These are phyloP conservation scores for Orientallactaga bullata DNA, from an alignment of 2,113 vertebrate genomes.

Conservation along the genomic window DNA sequence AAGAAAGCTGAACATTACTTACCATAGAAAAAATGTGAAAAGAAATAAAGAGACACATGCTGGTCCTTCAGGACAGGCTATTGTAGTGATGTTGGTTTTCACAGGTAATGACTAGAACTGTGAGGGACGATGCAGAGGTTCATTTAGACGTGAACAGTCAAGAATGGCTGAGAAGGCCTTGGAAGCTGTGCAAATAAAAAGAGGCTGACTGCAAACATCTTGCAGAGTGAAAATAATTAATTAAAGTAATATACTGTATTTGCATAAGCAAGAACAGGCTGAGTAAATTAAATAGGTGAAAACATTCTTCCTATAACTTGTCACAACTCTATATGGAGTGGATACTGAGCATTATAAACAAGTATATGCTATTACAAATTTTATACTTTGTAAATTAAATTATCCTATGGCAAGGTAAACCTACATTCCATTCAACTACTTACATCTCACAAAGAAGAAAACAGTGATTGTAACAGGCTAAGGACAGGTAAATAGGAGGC, in stretches of 20 bases:
- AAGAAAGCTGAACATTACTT: background rate
- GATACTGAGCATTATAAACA: background rate
- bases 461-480: background rate
- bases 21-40: background rate
- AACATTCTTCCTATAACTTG: background rate
- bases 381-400: conserved; percentile 1
- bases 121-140: conserved; percentile 38
- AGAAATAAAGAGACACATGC: background rate
- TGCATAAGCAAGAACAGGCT: background rate
- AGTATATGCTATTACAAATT: background rate
- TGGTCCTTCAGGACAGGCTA: background rate
- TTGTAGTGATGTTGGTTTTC: background rate
- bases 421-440: background rate
- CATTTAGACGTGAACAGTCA: background rate
- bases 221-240: conserved; percentile 43
- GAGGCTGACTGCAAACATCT: background rate
- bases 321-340: background rate
- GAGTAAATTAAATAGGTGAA: background rate
- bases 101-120: background rate
- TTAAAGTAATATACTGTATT: background rate
- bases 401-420: background rate
- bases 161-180: background rate
- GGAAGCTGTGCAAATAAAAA: conserved; percentile 5
- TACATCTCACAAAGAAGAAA: conserved; percentile 20
- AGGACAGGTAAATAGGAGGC: background rate